Conservation (phyloP, 2,888 invertebrate genomes). For the Aplocera efformata region DNA sequence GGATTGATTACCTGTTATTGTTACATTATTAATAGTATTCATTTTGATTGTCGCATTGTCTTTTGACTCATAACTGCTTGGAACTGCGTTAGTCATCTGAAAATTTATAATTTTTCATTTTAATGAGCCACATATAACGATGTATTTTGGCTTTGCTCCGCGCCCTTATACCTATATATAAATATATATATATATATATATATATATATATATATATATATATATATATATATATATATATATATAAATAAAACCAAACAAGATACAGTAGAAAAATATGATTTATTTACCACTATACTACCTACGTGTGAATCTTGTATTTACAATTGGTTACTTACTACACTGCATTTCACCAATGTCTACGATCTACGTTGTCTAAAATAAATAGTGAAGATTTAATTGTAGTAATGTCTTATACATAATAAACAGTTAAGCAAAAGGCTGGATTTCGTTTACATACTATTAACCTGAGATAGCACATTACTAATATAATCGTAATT, state of each 20-base stretch:
- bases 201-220: too few relatives aligned
- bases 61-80: conserved; percentile 29
- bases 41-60: conserved; percentile 17
- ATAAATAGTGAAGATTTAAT: conserved; percentile 15
- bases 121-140: not conserved
- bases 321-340: conserved; percentile 17
- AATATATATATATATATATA: too few relatives aligned
- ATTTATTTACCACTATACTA: conserved; percentile 17
- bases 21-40: conserved; percentile 6
- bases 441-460: too few relatives aligned
- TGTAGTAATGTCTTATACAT: not conserved
- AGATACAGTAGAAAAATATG: conserved; percentile 23
- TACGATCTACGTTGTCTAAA: conserved; percentile 22
- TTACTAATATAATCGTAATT: too few relatives aligned
- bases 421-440: too few relatives aligned
- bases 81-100: conserved; percentile 59
- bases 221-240: too few relatives aligned
- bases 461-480: too few relatives aligned
- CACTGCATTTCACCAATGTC: conserved; percentile 10
- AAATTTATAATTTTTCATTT: conserved; percentile 17
- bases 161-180: not conserved
- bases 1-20: conserved; percentile 11
- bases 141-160: too few relatives aligned
- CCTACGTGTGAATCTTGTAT: conserved; percentile 14
- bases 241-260: conserved; percentile 24